Evolutionary conservation across 2,888 invertebrate species (phyloP).

Genomic region (Coecobrya sp.): DNA sequence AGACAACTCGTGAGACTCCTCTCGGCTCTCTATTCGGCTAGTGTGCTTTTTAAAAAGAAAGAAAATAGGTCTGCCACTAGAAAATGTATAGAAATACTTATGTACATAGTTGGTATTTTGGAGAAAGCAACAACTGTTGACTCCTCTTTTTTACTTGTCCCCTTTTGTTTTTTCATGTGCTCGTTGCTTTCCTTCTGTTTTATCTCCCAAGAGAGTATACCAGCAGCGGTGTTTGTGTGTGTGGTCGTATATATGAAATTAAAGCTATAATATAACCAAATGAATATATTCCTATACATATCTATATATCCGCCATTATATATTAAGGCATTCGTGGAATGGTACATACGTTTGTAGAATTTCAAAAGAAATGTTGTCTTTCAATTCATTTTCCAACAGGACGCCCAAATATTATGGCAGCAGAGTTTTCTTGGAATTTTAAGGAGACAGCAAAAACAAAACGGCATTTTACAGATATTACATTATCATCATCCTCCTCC

Average conservation of each 20-base stretch:
- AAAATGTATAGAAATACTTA: not conserved
- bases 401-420: not conserved
- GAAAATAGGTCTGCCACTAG: not conserved
- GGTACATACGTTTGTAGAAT: too few relatives aligned
- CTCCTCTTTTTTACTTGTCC: constrained; percentile 48
- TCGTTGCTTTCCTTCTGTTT: constrained; percentile 23
- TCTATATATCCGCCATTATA: too few relatives aligned
- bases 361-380: too few relatives aligned
- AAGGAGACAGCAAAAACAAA: not conserved
- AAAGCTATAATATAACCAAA: too few relatives aligned
- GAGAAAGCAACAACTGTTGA: constrained; percentile 69
- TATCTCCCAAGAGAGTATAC: constrained; percentile 27
- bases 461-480: not conserved
- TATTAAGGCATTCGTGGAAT: too few relatives aligned
- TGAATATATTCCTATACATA: too few relatives aligned
- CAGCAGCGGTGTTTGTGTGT: not conserved
- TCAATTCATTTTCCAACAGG: not conserved
- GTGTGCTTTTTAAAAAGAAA: not conserved
- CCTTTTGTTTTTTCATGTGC: not conserved
- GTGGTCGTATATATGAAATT: not conserved
- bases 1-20: constrained; percentile 16
- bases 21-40: not conserved
- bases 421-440: not conserved
- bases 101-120: not conserved
- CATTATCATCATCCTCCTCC: not conserved